phyloP scores from a whole-genome alignment of 2,113 vertebrate species.

The Nanger granti region DNA sequence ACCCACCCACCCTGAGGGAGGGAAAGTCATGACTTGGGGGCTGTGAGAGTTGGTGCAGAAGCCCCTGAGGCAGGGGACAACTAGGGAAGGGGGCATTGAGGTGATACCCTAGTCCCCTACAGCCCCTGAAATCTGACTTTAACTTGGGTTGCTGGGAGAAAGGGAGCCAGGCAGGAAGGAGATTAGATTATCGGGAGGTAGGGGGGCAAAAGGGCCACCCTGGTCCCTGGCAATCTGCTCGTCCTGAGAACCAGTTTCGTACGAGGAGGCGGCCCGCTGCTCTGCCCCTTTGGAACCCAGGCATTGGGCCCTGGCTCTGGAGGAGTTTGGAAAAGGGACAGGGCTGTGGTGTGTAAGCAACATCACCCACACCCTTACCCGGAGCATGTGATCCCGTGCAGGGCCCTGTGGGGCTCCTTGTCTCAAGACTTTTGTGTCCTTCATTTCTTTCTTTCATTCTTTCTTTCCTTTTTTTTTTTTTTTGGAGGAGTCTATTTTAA shows the following conservation, averaged over 20 bases:
- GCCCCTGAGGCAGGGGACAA: not conserved
- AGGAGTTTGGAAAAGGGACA: slow-evolving; percentile 12
- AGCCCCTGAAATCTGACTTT: slow-evolving; percentile 24
- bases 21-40: not conserved
- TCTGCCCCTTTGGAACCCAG: slow-evolving; percentile 46
- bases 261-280: slow-evolving; percentile 38
- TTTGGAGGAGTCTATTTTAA: not conserved
- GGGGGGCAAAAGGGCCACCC: slow-evolving; percentile 37
- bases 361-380: not conserved
- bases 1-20: not conserved
- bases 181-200: slow-evolving; percentile 46
- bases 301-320: not conserved
- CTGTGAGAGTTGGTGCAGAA: not conserved
- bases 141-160: slow-evolving; percentile 6
- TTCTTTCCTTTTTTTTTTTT: not conserved
- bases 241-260: slow-evolving; percentile 64
- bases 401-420: not conserved
- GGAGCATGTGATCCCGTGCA: not conserved
- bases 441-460: not conserved
- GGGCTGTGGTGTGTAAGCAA: not conserved
- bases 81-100: not conserved
- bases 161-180: not conserved
- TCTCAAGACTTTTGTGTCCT: not conserved
- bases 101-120: not conserved
- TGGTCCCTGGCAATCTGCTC: slow-evolving; percentile 55